These are phyloP conservation scores for Lasius platythorax DNA, from an alignment of 2,888 invertebrate genomes.

Conservation along the genomic window DNA sequence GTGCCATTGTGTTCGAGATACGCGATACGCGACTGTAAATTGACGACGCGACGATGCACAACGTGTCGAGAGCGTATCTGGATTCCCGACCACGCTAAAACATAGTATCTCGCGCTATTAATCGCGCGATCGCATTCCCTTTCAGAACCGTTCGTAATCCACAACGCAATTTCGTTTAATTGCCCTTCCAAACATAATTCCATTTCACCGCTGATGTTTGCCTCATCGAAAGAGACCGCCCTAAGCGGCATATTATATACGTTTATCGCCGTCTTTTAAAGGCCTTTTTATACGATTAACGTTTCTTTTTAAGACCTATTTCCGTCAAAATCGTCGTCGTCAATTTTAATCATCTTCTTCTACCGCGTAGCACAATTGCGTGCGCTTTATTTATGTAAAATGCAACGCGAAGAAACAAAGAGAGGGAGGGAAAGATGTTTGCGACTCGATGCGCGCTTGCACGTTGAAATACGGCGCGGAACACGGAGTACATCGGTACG, in stretches of 20 bases:
- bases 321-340: neutral
- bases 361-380: neutral
- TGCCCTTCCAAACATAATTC: slow-evolving; percentile 36
- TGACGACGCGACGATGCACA: slow-evolving; percentile 42
- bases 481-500: neutral
- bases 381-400: neutral
- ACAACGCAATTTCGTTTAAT: slow-evolving; percentile 36
- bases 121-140: slow-evolving; percentile 31
- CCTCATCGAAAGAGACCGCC: neutral
- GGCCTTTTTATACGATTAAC: neutral
- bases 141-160: neutral
- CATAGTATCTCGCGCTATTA: slow-evolving; percentile 25
- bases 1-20: slow-evolving; percentile 47
- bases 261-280: neutral
- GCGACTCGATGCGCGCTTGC: neutral
- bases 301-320: neutral
- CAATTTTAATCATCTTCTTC: neutral
- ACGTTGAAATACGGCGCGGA: slow-evolving; percentile 9
- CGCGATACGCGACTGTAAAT: slow-evolving; percentile 50
- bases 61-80: slow-evolving; percentile 47
- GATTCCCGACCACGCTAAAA: slow-evolving; percentile 45
- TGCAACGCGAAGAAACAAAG: too few relatives aligned
- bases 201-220: slow-evolving; percentile 20
- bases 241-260: too few relatives aligned
- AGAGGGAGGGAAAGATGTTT: neutral